Evolutionary conservation across 1,140 invertebrate genomes (phyloP), one percentile per base, ranked within the genome.

Genomic region (Maniola jurtina): DNA sequence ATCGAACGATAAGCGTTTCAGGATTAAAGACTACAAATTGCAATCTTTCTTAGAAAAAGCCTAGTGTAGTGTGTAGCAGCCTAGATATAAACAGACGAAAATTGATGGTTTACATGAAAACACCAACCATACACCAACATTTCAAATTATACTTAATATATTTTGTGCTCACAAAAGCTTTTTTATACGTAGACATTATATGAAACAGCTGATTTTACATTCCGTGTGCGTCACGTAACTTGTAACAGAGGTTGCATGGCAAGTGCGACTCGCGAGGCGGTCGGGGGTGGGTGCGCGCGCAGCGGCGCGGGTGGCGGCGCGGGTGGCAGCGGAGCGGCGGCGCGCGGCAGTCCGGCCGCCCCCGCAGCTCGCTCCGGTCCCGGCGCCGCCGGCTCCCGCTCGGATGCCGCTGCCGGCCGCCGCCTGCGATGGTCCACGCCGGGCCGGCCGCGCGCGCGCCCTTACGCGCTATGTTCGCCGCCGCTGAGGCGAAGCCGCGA

Each of bases 401-500:
- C 84, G 83, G 83, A 86, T 84, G 86, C 81, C 86, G 84, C 81
- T 84, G 81, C 86, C 86, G 88, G 88, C 81, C 83, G 80, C 85
- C 87, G 85, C 83, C 79, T 91, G 88, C 90, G 77, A 90, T 90
- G 88, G 85, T 89, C 84, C 87, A 89, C 83, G 83, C 87, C 85
- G 84, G 85, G 83, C 87, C 84, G 83, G 82, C 81, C 84, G 83
- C 82, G 81, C 87, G 86, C 83, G 86, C 83, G 81, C 81, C 88
- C 77, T 83, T 84, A 81, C 84, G 86, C 86, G 87, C 88, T 81
- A 91, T 91, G 89, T 89, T 91, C 80, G 70, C 80, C 79, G 79
- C 87, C 80, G 86, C 85, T 76, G 92, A 92, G 71, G 91, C 92
- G 58, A 90, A 93, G 73, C 92, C 92, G 73, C 91, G 90, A 75